Evolutionary conservation across 2,797 vertebrate species (phyloP), one percentile per base, ranked within the genome.

Genomic region (Pygocentrus nattereri): DNA sequence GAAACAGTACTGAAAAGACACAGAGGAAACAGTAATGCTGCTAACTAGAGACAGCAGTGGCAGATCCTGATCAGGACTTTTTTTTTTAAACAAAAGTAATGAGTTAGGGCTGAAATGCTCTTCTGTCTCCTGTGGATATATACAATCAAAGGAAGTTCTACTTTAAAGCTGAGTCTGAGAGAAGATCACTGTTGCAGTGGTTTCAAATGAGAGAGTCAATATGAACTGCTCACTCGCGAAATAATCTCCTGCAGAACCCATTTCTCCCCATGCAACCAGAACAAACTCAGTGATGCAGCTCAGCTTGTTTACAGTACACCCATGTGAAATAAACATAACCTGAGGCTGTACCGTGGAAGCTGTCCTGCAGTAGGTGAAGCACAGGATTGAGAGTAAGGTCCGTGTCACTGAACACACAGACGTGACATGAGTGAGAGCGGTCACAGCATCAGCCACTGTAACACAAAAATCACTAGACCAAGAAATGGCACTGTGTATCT

Each of bases 161-260:
- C 50, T n/a, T 38, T 38, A 56, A 21, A 1, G 18, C 18, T 34
- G 50, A 73, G 27, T 16, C 18, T n/a, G 19, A 34, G 31, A 50
- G 25, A 18, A 72, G 18, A 49, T 23, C 27, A 3, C 52, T 81
- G 72, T 21, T 30, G 47, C 47, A 54, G n/a, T 34, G 3, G 38
- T 49, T 61, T 59, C 21, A 68, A 76, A 69, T 75, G 19, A 74
- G 25, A 73, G 27, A 27, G 10, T 67, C 78, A 75, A 76, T 70
- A 62, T 25, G 71, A 81, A 76, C 80, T 62, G 67, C 19, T 80
- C 79, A 80, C 7, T 74, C 61, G 61, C 31, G 61, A 80, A 76
- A 81, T 76, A 62, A 75, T 76, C 64, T 76, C 72, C 30, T n/a
- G 30, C 21, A 3, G 49, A 81, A 50, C 25, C 56, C 65, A 70